phyloP scores from a whole-genome alignment of 2,888 invertebrate species.

The Craniophora ligustri region DNA sequence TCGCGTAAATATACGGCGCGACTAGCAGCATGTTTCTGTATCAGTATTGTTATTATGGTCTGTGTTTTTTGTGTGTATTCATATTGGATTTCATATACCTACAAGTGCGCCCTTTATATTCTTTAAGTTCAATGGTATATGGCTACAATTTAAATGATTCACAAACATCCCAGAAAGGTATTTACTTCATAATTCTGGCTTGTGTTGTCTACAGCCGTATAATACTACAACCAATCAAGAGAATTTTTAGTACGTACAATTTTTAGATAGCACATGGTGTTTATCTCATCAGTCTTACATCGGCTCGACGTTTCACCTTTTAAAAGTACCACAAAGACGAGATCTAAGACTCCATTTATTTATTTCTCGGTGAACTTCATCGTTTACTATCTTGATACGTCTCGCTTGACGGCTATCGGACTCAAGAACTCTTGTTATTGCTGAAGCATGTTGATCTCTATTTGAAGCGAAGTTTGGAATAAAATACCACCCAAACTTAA shows the following conservation, averaged over 20 bases:
- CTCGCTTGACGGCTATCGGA: constrained; percentile 8
- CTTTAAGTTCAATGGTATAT: neutral
- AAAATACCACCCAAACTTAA: constrained; percentile 32
- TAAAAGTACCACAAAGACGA: too few relatives aligned
- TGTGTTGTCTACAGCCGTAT: too few relatives aligned
- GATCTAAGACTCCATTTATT: constrained; percentile 7
- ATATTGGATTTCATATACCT: neutral
- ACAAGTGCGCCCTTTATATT: neutral
- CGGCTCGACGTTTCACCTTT: too few relatives aligned
- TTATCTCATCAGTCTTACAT: too few relatives aligned
- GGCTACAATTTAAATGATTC: neutral
- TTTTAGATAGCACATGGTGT: too few relatives aligned
- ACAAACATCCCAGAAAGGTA: too few relatives aligned
- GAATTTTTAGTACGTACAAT: too few relatives aligned
- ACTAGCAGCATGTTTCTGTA: neutral
- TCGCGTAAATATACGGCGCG: neutral
- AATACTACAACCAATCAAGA: neutral
- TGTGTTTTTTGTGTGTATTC: neutral
- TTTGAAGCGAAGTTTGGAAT: constrained; percentile 13
- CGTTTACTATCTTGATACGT: constrained; percentile 17
- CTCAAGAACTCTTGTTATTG: constrained; percentile 23
- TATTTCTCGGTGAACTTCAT: constrained; percentile 24
- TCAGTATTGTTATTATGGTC: neutral
- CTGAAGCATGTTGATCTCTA: constrained; percentile 16
- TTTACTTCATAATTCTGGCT: too few relatives aligned